Base-by-base conservation (phyloP, 2,113 vertebrate species). In the Callipepla squamata region DNA sequence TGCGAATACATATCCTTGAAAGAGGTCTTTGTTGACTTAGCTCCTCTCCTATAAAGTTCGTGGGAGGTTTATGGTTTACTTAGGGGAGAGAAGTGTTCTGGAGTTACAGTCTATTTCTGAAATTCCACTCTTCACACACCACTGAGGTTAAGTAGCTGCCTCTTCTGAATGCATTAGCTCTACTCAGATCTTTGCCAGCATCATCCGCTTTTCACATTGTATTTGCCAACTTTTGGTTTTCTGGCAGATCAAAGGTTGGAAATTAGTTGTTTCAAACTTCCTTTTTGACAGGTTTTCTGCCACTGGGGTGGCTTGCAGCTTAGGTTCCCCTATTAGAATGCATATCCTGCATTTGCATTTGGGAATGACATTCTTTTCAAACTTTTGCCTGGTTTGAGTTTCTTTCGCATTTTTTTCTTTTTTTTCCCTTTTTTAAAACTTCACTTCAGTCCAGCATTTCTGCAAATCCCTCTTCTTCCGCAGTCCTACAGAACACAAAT, bases 81-180 rank as follows among this genome's bases (percentile, higher is more conserved):
- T 81, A 68, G 70, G 89, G 74, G 80, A 68, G 44, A 72, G 62
- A 58, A 9, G 44, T 2, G 36, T 19, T 74, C 73, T 74, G 59
- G 55, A 62, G 50, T 70, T 62, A 8, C 76, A 77, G 59, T 5
- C 34, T 58, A 4, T 66, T 70, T 15, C 77, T 92, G 89, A 89
- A 95, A 93, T 89, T 92, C 87, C 84, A 73, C 36, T 74, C 78
- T 79, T 89, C 81, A 40, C 69, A 75, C 84, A 23, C 69, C 74
- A 20, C 0, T 34, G 55, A 77, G 76, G 59, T 83, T 70, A 16
- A 92, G 89, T 80, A 90, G 59, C 59, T 88, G 77, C 70, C 87
- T 93, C 78, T 86, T 87, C 57, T 47, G 51, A 84, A 61, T 7
- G 34, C 38, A 20, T 63, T 68, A 72, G 57, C 65, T 59, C 78